Conservation (phyloP, 2,797 vertebrate species). For the Myotis myotis region DNA sequence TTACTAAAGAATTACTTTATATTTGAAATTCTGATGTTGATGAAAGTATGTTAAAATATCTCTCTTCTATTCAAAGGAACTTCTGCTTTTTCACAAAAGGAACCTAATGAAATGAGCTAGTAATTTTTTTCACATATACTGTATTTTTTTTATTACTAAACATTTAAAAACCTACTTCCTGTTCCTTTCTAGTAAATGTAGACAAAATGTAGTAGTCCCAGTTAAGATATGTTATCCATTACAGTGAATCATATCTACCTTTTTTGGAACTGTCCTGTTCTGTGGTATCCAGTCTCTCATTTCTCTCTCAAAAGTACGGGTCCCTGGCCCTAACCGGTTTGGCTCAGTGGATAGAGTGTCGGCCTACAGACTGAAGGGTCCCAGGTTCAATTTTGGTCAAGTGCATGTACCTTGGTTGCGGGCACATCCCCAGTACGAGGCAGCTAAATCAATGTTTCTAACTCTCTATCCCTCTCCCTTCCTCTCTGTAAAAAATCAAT, state of each 20-base stretch:
- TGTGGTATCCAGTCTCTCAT: neutral
- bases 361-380: too few species aligned
- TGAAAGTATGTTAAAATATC: neutral
- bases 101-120: neutral
- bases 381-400: too few species aligned
- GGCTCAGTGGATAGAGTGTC: too few species aligned
- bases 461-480: too few species aligned
- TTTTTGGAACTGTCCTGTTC: conserved; percentile 23
- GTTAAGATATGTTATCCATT: conserved; percentile 19
- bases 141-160: conserved; percentile 13
- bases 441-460: too few species aligned
- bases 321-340: neutral
- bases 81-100: neutral
- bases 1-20: conserved; percentile 29
- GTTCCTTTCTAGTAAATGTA: neutral
- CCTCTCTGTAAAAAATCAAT: too few species aligned
- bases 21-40: conserved; percentile 34
- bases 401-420: too few species aligned
- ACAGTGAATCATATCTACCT: neutral
- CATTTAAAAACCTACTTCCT: neutral
- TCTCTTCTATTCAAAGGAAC: conserved; percentile 15
- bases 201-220: conserved; percentile 6
- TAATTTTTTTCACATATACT: neutral
- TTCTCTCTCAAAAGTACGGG: conserved; percentile 17
- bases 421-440: too few species aligned